A percentile compares a stretch with the other conserved stretches of the same genome.
Evolutionary conservation across 2,888 invertebrate genomes (phyloP).

Genomic region (Torymus texanus): DNA sequence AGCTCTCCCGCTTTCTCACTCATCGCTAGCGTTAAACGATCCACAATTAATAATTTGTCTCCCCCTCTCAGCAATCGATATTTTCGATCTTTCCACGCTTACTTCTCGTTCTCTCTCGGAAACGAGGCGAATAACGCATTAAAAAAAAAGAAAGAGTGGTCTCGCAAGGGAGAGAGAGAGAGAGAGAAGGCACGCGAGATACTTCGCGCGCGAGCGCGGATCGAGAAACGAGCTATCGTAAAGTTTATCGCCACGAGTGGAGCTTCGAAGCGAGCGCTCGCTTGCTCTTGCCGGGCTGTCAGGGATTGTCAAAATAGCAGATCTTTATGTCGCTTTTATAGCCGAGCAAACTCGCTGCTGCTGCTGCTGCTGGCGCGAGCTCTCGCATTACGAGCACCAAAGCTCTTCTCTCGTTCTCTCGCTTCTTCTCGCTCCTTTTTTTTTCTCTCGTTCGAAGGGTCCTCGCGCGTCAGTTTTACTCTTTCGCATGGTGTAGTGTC

Average conservation of each 20-base stretch:
- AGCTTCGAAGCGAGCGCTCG: conserved; percentile 29
- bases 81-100: conserved; percentile 17
- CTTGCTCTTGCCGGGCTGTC: conserved; percentile 45
- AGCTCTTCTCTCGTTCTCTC: conserved; percentile 37
- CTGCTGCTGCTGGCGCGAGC: conserved; percentile 3
- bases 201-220: conserved; percentile 46
- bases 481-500: not conserved
- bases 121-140: conserved; percentile 23
- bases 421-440: not conserved
- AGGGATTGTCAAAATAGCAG: conserved; percentile 73
- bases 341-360: conserved; percentile 45
- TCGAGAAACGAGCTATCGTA: conserved; percentile 68
- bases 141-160: conserved; percentile 9
- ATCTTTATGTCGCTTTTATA: conserved; percentile 73
- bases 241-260: conserved; percentile 67
- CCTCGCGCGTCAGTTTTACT: not conserved
- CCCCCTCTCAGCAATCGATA: conserved; percentile 20
- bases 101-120: not conserved
- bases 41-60: conserved; percentile 51
- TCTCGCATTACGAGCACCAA: conserved; percentile 66
- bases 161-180: not conserved
- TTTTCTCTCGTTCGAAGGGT: not conserved
- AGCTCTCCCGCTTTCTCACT: not conserved
- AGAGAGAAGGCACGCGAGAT: conserved; percentile 33
- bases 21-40: conserved; percentile 17